Percentiles rank a stretch among this genome's conserved stretches.
Evolutionary conservation across 1,140 invertebrate genomes (phyloP).

Genomic region (Galleria mellonella): DNA sequence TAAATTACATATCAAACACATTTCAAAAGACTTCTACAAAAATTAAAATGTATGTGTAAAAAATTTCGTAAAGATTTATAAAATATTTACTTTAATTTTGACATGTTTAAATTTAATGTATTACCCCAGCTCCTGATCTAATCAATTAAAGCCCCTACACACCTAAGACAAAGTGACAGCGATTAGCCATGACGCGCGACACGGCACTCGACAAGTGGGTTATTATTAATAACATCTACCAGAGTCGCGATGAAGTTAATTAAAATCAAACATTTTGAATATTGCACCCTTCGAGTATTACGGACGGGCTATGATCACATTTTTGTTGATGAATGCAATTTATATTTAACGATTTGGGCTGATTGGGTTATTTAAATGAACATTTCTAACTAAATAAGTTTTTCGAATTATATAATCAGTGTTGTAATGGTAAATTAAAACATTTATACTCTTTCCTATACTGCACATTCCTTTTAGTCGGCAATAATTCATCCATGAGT

Average conservation of each 20-base stretch:
- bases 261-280: constrained; percentile 60
- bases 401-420: no score
- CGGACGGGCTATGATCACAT: no score
- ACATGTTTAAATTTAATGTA: no score
- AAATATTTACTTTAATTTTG: background rate
- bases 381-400: no score
- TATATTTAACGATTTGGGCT: constrained; percentile 4
- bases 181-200: constrained; percentile 47
- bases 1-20: no score
- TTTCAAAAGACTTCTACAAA: no score
- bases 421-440: no score
- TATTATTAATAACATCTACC: constrained; percentile 40
- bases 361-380: background rate
- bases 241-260: constrained; percentile 37
- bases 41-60: no score
- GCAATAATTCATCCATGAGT: no score
- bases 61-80: no score
- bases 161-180: constrained; percentile 35
- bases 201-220: constrained; percentile 25
- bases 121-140: background rate
- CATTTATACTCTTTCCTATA: no score
- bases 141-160: constrained; percentile 23
- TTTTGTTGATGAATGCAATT: constrained; percentile 21
- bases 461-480: no score
- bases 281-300: constrained; percentile 11